These are phyloP conservation scores for Apeira syringaria DNA, from an alignment of 2,888 invertebrate species.

Conservation along the genomic window DNA sequence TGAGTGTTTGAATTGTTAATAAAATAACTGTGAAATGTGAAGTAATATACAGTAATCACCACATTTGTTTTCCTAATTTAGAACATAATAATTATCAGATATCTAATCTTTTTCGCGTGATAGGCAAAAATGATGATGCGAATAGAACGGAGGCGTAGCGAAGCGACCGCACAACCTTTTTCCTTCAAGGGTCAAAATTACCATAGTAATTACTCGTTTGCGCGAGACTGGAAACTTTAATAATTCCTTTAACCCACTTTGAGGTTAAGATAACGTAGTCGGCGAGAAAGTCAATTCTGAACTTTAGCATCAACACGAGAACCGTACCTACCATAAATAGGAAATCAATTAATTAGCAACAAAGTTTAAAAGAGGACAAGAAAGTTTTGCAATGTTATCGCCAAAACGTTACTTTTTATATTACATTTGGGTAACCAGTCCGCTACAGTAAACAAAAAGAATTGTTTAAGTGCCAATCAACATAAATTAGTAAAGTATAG, in stretches of 20 bases:
- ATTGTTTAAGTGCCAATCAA: no score
- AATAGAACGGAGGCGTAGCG: slow-evolving; percentile 1
- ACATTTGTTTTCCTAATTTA: no score
- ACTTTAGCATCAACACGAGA: not conserved
- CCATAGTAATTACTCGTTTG: slow-evolving; percentile 39
- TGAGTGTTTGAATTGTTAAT: no score
- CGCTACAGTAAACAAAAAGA: no score
- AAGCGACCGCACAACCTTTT: slow-evolving; percentile 8
- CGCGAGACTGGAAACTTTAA: slow-evolving; percentile 23
- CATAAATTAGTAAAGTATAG: no score
- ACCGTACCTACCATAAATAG: not conserved
- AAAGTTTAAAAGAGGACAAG: no score
- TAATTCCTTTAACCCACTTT: slow-evolving; percentile 29
- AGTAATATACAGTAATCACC: no score
- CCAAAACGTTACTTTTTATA: no score
- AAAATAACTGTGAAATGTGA: no score
- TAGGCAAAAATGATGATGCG: slow-evolving; percentile 1
- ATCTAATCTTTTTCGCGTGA: not conserved
- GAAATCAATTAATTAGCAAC: no score
- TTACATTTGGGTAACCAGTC: no score
- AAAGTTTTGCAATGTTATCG: no score
- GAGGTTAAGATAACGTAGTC: slow-evolving; percentile 10
- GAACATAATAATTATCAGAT: not conserved
- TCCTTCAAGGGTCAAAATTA: slow-evolving; percentile 31
- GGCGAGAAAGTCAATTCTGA: slow-evolving; percentile 6